phyloP scores from a whole-genome alignment of 2,797 vertebrate genomes.

The Petrocephalus schoutedeni region DNA sequence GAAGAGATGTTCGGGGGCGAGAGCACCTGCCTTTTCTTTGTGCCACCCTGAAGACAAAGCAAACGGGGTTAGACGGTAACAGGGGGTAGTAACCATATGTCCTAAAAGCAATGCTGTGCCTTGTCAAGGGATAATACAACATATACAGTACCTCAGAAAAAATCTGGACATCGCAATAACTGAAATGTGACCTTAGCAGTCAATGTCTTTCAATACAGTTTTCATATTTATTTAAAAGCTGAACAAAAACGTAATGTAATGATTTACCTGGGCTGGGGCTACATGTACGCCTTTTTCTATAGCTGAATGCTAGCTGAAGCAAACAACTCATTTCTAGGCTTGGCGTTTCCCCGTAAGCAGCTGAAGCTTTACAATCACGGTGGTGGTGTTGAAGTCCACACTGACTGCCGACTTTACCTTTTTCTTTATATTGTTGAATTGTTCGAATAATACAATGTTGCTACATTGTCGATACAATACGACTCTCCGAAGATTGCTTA shows the following conservation, averaged over 20 bases:
- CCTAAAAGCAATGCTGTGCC: background rate
- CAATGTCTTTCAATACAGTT: background rate
- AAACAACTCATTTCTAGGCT: background rate
- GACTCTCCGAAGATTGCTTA: background rate
- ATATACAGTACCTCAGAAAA: background rate
- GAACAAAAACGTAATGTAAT: background rate
- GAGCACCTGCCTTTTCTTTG: background rate
- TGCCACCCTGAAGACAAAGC: slow-evolving; percentile 2
- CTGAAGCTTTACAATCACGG: background rate
- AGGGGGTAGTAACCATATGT: background rate
- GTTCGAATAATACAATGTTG: background rate
- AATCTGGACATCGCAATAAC: background rate
- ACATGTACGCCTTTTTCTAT: background rate
- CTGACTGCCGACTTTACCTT: background rate
- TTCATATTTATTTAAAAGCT: background rate
- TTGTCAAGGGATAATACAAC: background rate
- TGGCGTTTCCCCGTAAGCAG: background rate
- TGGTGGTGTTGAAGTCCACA: background rate
- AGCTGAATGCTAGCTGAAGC: background rate
- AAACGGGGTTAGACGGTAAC: background rate
- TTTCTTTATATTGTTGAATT: background rate
- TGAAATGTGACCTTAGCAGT: background rate
- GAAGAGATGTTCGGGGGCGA: slow-evolving; percentile 37
- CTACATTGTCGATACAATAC: background rate
- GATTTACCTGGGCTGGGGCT: background rate